A percentile compares a stretch with the other conserved stretches of the same genome.
phyloP scores from a whole-genome alignment of 2,797 vertebrate species.

The Paedocypris micromegethes region DNA sequence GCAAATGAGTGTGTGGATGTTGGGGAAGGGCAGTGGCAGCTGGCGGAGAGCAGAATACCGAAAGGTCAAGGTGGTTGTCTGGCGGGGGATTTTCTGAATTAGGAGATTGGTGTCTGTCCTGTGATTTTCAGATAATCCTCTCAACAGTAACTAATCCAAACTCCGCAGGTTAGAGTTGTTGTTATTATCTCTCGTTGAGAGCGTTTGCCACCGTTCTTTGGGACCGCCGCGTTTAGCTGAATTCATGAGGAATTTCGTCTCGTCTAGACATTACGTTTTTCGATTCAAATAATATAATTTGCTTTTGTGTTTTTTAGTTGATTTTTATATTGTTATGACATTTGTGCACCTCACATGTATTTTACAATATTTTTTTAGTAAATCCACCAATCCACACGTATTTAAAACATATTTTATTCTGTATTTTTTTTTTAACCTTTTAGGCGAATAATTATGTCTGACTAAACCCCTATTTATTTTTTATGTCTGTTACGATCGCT shows the following conservation, averaged over 20 bases:
- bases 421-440: too few relatives aligned
- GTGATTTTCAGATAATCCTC: slow-evolving; percentile 64
- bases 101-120: slow-evolving; percentile 54
- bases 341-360: background rate
- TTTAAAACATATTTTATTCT: too few relatives aligned
- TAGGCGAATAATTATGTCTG: too few relatives aligned
- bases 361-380: too few relatives aligned
- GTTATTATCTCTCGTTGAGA: slow-evolving; percentile 8
- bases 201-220: background rate
- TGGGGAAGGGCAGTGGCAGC: slow-evolving; percentile 8
- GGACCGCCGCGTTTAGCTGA: background rate
- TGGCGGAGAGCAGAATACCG: slow-evolving; percentile 1
- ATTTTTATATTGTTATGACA: background rate
- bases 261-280: too few relatives aligned
- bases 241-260: background rate
- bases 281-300: too few relatives aligned
- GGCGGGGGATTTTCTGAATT: slow-evolving; percentile 61
- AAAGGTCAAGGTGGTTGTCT: slow-evolving; percentile 32
- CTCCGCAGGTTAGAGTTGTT: slow-evolving; percentile 16
- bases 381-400: too few relatives aligned
- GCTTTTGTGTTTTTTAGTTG: too few relatives aligned
- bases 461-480: too few relatives aligned
- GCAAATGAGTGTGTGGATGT: slow-evolving; percentile 8
- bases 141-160: slow-evolving; percentile 42
- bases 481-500: too few relatives aligned